Base-by-base conservation (phyloP, 1,140 invertebrate genomes). In the Pantala flavescens region DNA sequence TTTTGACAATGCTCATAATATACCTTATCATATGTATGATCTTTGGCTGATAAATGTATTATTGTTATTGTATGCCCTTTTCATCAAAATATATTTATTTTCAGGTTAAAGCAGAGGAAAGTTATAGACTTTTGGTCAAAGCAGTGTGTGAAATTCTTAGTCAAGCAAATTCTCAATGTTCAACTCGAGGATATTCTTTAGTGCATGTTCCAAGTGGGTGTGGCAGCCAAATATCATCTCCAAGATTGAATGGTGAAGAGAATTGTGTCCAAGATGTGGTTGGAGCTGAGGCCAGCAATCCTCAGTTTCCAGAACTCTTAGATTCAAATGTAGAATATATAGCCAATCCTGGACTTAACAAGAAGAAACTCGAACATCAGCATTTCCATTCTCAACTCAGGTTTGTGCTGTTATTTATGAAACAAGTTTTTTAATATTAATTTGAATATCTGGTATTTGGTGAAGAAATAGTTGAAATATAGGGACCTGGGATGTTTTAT, bases 131-230 rank as follows among this genome's bases (percentile, higher is more conserved):
- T 24, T 84, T 95, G 71, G 86, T 92, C 74, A 87, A 89, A 81
- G 92, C 93, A 71, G 85, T 93, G 76, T 87, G 87, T 84, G 88
- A 90, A 78, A 90, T 91, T 74, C 81, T 91, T 76, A 83, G 83
- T 24, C 82, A 83, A 78, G 80, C 83, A 71, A 77, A 77, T n/a
- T 28, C 70, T 16, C 78, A 21, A 63, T 21, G 16, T 21, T 21
- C 49, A 19, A 19, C 77, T 71, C 78, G 78, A 72, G 76, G 76
- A 71, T 84, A 84, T 78, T 85, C 85, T 77, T 87, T 86, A 77
- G 84, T 87, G 78, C 84, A 88, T 76, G 85, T 86, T n/a, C 84
- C 86, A 74, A 5, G 9, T 36, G 28, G 28, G 9, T 36, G 28
- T 9, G 9, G 28, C 28, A 36, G 28, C 28, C 28, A 36, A 36